Conservation (phyloP, 2,888 invertebrate species). For the Odiellus spinosus region DNA sequence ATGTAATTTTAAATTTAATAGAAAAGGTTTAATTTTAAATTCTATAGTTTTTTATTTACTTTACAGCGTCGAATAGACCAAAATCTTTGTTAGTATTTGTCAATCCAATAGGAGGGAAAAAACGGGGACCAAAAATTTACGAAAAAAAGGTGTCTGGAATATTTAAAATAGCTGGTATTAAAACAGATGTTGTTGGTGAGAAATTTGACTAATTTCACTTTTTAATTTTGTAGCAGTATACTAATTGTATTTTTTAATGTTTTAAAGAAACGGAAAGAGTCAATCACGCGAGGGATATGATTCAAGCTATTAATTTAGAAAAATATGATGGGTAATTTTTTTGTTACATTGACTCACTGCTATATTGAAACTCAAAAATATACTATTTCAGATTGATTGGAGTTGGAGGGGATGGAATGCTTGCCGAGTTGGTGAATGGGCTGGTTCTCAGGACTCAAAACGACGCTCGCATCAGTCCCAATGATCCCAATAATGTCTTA, state of each 20-base stretch:
- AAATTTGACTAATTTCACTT: background rate
- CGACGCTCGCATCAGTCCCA: slow-evolving; percentile 38
- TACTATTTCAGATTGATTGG: slow-evolving; percentile 61
- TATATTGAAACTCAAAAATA: too few relatives aligned
- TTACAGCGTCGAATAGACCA: slow-evolving; percentile 38
- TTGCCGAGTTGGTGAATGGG: slow-evolving; percentile 60
- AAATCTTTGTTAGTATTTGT: slow-evolving; percentile 57
- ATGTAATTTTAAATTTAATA: too few relatives aligned
- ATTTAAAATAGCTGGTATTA: slow-evolving; percentile 34
- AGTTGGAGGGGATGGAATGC: slow-evolving; percentile 75
- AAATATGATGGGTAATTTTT: slow-evolving; percentile 33
- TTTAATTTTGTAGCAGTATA: too few relatives aligned
- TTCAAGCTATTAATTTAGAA: slow-evolving; percentile 30
- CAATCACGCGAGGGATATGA: slow-evolving; percentile 56
- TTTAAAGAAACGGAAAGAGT: slow-evolving; percentile 47
- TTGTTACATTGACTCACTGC: too few relatives aligned
- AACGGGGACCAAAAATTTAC: slow-evolving; percentile 52
- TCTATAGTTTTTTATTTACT: background rate
- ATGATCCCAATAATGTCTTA: slow-evolving; percentile 36
- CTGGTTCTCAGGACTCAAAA: slow-evolving; percentile 42
- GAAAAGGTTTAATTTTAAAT: too few relatives aligned
- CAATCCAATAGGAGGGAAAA: slow-evolving; percentile 68
- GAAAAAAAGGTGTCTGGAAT: slow-evolving; percentile 46
- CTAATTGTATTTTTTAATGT: slow-evolving; percentile 2
- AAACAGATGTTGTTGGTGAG: slow-evolving; percentile 43